Percentiles rank a stretch among this genome's conserved stretches.
These are phyloP conservation scores for Canis aureus DNA, from an alignment of 2,113 vertebrate genomes.

Conservation along the genomic window DNA sequence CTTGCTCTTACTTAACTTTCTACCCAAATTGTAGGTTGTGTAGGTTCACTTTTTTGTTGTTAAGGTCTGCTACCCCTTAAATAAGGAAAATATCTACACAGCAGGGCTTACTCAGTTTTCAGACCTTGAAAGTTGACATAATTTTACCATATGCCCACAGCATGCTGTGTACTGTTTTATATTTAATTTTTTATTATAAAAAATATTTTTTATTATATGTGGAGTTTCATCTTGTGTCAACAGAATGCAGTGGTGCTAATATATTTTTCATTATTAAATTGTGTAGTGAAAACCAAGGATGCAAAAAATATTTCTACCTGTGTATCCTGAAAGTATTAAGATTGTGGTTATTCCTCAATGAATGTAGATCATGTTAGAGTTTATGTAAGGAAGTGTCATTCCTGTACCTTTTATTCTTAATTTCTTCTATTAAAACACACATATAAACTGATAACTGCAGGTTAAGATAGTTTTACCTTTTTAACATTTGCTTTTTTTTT, in stretches of 20 bases:
- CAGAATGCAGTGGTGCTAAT: slow-evolving; percentile 4
- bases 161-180: slow-evolving; percentile 12
- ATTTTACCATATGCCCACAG: not conserved
- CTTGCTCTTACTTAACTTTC: slow-evolving; percentile 53
- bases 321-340: not conserved
- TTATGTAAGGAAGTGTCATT: not conserved
- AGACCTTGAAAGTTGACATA: slow-evolving; percentile 57
- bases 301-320: not conserved
- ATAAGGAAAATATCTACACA: slow-evolving; percentile 1
- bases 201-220: not conserved
- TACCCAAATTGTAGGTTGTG: slow-evolving; percentile 32
- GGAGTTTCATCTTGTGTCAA: slow-evolving; percentile 16
- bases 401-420: not conserved
- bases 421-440: not conserved
- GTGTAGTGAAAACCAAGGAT: slow-evolving; percentile 19
- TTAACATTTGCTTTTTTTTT: not conserved
- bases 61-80: slow-evolving; percentile 29
- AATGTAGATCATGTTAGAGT: not conserved
- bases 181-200: slow-evolving; percentile 34
- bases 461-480: not conserved
- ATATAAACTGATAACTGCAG: not conserved
- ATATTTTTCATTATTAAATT: slow-evolving; percentile 21
- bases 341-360: not conserved
- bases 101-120: slow-evolving; percentile 29
- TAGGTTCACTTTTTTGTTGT: slow-evolving; percentile 53